Conservation (phyloP, 2,888 invertebrate genomes). For the Apamea crenata region DNA sequence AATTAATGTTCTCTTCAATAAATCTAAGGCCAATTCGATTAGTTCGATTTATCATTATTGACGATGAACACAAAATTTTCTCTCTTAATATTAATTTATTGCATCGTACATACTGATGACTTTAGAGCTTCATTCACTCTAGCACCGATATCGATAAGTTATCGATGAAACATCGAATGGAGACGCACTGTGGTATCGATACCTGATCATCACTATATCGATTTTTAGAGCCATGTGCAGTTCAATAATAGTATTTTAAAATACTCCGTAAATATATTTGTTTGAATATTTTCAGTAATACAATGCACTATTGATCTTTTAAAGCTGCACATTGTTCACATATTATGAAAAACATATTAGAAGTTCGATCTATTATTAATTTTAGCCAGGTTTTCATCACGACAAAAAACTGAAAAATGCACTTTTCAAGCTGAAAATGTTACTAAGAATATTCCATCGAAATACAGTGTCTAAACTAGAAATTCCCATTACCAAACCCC, state of each 20-base stretch:
- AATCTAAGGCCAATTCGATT: constrained; percentile 37
- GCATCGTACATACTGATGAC: constrained; percentile 20
- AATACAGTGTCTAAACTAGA: constrained; percentile 6
- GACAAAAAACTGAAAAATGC: neutral
- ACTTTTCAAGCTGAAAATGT: neutral
- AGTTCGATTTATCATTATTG: constrained; percentile 29
- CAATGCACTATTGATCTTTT: neutral
- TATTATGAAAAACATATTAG: neutral
- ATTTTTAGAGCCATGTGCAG: neutral
- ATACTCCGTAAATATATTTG: neutral
- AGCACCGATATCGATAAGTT: constrained; percentile 46
- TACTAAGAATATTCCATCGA: neutral
- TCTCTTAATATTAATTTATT: constrained; percentile 38
- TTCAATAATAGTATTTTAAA: neutral
- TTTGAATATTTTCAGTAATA: neutral
- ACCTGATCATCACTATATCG: neutral
- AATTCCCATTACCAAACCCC: neutral
- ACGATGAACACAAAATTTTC: constrained; percentile 49
- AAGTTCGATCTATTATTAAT: neutral
- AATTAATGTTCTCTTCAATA: constrained; percentile 16
- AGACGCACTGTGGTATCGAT: neutral
- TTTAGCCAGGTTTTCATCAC: constrained; percentile 21
- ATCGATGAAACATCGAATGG: constrained; percentile 11
- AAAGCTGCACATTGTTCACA: neutral
- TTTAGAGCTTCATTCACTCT: constrained; percentile 14